These are phyloP conservation scores for Nothura maculosa DNA, from an alignment of 2,797 vertebrate genomes.

Conservation along the genomic window DNA sequence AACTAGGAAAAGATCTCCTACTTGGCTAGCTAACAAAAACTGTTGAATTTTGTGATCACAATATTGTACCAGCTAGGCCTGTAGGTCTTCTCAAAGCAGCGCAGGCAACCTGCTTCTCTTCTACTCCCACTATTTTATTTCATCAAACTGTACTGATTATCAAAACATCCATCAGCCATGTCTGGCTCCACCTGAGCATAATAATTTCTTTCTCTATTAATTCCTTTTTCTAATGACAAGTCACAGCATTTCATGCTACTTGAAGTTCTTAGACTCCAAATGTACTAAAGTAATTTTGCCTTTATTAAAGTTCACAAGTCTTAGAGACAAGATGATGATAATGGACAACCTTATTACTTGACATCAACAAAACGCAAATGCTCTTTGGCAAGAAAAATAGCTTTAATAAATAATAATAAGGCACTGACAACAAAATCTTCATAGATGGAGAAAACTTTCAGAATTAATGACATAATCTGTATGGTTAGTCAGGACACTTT, in stretches of 20 bases:
- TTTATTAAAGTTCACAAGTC: not conserved
- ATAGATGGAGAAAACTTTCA: not conserved
- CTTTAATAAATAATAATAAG: not conserved
- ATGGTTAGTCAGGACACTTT: not conserved
- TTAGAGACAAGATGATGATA: not conserved
- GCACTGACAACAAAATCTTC: not conserved
- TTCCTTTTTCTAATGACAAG: conserved; percentile 16
- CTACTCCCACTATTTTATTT: conserved; percentile 4
- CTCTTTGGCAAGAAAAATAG: not conserved
- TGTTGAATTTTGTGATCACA: not conserved
- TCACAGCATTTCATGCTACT: not conserved
- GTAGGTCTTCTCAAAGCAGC: not conserved
- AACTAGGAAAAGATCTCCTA: not conserved
- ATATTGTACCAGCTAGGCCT: not conserved
- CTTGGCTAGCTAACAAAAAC: not conserved
- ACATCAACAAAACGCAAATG: not conserved
- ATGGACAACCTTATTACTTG: not conserved
- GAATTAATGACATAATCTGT: not conserved
- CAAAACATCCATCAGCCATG: not conserved
- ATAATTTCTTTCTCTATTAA: conserved; percentile 15
- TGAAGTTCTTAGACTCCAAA: not conserved
- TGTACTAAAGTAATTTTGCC: not conserved
- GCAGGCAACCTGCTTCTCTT: not conserved
- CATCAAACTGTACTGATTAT: not conserved
- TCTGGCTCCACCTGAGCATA: conserved; percentile 28